Evolutionary conservation across 2,113 vertebrate species (phyloP).

Genomic region (Sisor rabdophorus): DNA sequence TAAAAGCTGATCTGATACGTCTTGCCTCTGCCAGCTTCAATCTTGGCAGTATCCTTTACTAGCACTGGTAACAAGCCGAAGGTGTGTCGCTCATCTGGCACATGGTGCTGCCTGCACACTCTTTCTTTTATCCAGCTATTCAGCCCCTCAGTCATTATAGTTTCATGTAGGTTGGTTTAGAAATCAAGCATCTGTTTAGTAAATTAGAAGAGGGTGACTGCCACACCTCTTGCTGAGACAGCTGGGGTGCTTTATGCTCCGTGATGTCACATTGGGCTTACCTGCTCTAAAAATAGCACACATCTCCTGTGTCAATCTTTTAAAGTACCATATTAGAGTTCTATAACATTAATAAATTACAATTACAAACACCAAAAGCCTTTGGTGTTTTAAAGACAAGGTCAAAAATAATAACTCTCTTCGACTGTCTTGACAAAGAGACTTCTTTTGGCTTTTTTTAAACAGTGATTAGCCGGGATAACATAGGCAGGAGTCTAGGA

Average conservation of each 20-base stretch:
- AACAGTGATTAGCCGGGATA: slow-evolving; percentile 38
- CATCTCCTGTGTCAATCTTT: background rate
- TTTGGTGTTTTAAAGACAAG: background rate
- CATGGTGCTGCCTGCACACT: slow-evolving; percentile 29
- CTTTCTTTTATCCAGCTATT: slow-evolving; percentile 38
- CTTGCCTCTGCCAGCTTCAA: slow-evolving; percentile 10
- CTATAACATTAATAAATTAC: background rate
- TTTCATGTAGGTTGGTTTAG: slow-evolving; percentile 32
- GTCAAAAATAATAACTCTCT: slow-evolving; percentile 22
- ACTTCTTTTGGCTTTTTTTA: background rate
- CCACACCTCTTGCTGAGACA: slow-evolving; percentile 33
- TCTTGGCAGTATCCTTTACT: slow-evolving; percentile 6
- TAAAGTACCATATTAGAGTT: background rate
- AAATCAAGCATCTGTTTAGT: slow-evolving; percentile 48
- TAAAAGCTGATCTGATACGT: slow-evolving; percentile 26
- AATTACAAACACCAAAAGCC: background rate
- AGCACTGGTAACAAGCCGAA: slow-evolving; percentile 20
- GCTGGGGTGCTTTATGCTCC: slow-evolving; percentile 37
- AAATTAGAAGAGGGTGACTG: slow-evolving; percentile 31
- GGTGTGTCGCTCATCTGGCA: slow-evolving; percentile 37
- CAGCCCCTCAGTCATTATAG: slow-evolving; percentile 33
- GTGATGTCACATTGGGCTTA: slow-evolving; percentile 25
- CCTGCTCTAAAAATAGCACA: slow-evolving; percentile 1
- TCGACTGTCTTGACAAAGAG: slow-evolving; percentile 12
- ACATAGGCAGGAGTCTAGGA: slow-evolving; percentile 21